Evolutionary conservation across 1,140 invertebrate genomes (phyloP), one percentile per base, ranked within the genome.

Genomic region (Carcinoscorpius rotundicauda): DNA sequence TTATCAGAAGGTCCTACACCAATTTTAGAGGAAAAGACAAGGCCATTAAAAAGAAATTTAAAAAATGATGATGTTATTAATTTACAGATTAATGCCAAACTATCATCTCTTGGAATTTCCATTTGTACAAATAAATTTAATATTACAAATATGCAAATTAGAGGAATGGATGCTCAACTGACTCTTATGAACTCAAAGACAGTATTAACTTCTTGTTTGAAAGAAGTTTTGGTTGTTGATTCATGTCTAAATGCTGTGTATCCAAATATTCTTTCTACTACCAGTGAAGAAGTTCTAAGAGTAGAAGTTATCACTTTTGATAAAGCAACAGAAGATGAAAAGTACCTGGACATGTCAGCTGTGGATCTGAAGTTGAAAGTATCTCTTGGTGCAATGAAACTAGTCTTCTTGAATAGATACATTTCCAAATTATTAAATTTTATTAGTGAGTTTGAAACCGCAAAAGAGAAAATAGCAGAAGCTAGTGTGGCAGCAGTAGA

Each of bases 401-500:
- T 83, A 52, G 75, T 82, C 53, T 84, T 82, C 71, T 71, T 84
- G n/a, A 83, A 81, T 73, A 78, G 79, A 63, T 96, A 92, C 79
- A 83, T 97, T 58, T 82, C 79, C 2, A 85, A 87, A 62, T 81
- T 97, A 65, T 75, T 94, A 82, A 83, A 83, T 71, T 97, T 96
- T 74, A 71, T 93, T 4, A 87, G 92, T 74, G 86, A 92, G 67
- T 97, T 97, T 78, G 87, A 93, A 84, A 78, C 82, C 4, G 90
- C 91, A 0, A 89, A 91, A 76, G 81, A 86, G 73, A 86, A 87
- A 3, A 83, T 96, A 4, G 84, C 85, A 8, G 87, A 94, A 71
- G 93, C 93, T 6, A 89, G 90, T 4, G 85, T 87, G 6, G 87
- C 87, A 9, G 91, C 93, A 4, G 92, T 91, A 0, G 88, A 92